Evolutionary conservation across 1,140 invertebrate genomes (phyloP).

Genomic region (Mercenaria mercenaria): DNA sequence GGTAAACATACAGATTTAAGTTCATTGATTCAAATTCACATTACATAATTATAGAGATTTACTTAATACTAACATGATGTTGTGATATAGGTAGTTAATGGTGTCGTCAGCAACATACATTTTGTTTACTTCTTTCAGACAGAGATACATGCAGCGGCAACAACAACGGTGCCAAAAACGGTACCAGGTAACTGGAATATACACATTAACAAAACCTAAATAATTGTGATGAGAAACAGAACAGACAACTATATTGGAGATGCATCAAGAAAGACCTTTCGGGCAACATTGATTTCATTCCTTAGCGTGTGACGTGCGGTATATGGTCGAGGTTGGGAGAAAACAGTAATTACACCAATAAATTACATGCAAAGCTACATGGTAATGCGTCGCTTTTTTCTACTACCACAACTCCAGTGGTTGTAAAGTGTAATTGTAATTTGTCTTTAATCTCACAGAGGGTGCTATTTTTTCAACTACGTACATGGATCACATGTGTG

Average conservation of each 20-base stretch:
- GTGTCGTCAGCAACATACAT: too few relatives aligned
- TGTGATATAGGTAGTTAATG: too few relatives aligned
- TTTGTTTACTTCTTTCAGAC: constrained; percentile 7
- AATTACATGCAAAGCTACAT: neutral
- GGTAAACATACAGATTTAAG: too few relatives aligned
- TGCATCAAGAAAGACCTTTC: neutral
- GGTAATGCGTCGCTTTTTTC: neutral
- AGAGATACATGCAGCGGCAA: neutral
- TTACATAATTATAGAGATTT: too few relatives aligned
- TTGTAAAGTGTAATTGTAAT: neutral
- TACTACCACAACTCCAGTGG: neutral
- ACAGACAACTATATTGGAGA: neutral
- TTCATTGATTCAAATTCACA: too few relatives aligned
- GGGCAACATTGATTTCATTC: neutral
- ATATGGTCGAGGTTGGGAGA: neutral
- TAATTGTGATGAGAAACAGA: neutral
- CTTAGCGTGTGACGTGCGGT: neutral
- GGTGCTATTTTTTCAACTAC: neutral
- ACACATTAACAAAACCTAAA: neutral
- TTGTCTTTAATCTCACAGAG: neutral
- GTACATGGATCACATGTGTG: neutral
- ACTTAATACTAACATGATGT: too few relatives aligned
- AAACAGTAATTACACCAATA: neutral
- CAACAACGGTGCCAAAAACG: neutral
- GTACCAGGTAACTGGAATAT: neutral